Conservation (phyloP, 2,113 vertebrate genomes). For the Passer domesticus region DNA sequence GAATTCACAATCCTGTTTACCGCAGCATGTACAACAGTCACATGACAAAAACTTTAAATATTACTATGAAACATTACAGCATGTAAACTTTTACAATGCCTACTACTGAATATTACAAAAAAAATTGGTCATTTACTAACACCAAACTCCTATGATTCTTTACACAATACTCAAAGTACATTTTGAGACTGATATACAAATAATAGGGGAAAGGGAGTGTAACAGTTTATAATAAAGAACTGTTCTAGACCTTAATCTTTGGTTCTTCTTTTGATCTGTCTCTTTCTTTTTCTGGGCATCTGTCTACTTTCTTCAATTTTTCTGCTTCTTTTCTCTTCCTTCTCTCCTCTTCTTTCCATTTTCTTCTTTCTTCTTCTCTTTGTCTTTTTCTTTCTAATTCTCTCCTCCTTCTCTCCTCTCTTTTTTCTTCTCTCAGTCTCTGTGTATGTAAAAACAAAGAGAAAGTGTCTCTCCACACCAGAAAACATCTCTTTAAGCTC, state of each 20-base stretch:
- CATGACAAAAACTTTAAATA: constrained; percentile 43
- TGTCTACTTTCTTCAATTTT: constrained; percentile 89
- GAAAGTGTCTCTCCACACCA: neutral
- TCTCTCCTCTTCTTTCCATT: constrained; percentile 96
- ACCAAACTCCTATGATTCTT: constrained; percentile 37
- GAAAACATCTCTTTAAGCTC: neutral
- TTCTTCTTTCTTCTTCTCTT: constrained; percentile 95
- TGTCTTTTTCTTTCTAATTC: constrained; percentile 94
- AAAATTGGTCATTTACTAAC: constrained; percentile 19
- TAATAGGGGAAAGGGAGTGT: constrained; percentile 21
- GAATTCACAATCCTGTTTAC: constrained; percentile 35
- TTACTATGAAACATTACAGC: constrained; percentile 34
- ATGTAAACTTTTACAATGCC: constrained; percentile 50
- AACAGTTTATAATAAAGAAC: constrained; percentile 67
- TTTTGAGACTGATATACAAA: constrained; percentile 57
- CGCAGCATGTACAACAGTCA: constrained; percentile 47
- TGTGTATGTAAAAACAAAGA: constrained; percentile 43
- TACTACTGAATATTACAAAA: constrained; percentile 33
- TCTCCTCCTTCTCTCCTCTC: constrained; percentile 91
- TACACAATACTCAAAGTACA: constrained; percentile 40
- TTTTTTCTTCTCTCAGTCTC: constrained; percentile 96
- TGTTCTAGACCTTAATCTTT: constrained; percentile 92
- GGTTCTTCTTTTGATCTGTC: constrained; percentile 93
- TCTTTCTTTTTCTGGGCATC: constrained; percentile 85
- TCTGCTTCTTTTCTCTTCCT: constrained; percentile 94